Evolutionary conservation across 2,888 invertebrate genomes (phyloP).

Genomic region (Limulus polyphemus): DNA sequence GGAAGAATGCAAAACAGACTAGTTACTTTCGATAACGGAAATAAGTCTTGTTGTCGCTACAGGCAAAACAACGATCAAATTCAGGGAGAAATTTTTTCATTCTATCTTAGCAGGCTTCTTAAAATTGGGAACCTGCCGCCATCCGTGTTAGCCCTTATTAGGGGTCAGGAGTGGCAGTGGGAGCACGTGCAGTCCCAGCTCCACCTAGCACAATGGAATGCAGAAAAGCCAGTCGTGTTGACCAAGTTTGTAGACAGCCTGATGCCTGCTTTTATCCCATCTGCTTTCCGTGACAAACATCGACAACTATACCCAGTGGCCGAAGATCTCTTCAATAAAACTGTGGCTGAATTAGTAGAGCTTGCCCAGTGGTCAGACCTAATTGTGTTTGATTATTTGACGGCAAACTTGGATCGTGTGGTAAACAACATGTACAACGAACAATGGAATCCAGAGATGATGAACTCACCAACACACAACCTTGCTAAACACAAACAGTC

Average conservation of each 20-base stretch:
- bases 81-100: slow-evolving; percentile 78
- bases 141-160: slow-evolving; percentile 54
- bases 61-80: slow-evolving; percentile 80
- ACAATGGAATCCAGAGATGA: slow-evolving; percentile 79
- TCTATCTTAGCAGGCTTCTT: slow-evolving; percentile 62
- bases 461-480: slow-evolving; percentile 79
- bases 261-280: slow-evolving; percentile 62
- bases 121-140: slow-evolving; percentile 65
- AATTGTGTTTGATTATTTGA: slow-evolving; percentile 74
- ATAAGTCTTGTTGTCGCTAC: slow-evolving; percentile 67
- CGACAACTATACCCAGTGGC: slow-evolving; percentile 60
- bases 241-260: slow-evolving; percentile 63
- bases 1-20: slow-evolving; percentile 78
- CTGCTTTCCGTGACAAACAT: slow-evolving; percentile 52
- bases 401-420: slow-evolving; percentile 76
- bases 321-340: slow-evolving; percentile 35
- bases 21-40: slow-evolving; percentile 61
- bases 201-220: slow-evolving; percentile 62
- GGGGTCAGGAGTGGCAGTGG: slow-evolving; percentile 38
- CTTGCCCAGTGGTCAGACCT: slow-evolving; percentile 80
- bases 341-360: slow-evolving; percentile 49
- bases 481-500: slow-evolving; percentile 56
- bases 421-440: slow-evolving; percentile 79
- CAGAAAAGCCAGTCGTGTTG: slow-evolving; percentile 61
- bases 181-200: slow-evolving; percentile 49